A percentile compares a stretch with the other conserved stretches of the same genome.
phyloP scores from a whole-genome alignment of 2,113 vertebrate species.

The Triplophysa rosa region DNA sequence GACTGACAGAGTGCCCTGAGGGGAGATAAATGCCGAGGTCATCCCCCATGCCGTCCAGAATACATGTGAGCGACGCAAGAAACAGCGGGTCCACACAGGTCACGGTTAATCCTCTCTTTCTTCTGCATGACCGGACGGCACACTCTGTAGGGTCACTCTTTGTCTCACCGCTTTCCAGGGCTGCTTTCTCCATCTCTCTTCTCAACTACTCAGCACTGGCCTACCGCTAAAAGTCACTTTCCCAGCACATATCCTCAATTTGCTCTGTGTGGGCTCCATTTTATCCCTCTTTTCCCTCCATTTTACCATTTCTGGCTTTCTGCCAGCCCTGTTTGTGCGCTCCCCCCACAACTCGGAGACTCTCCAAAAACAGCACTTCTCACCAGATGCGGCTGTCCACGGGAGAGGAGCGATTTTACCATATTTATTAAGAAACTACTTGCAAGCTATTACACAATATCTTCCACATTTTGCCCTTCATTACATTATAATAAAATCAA shows the following conservation, averaged over 20 bases:
- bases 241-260: constrained; percentile 16
- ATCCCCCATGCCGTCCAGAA: neutral
- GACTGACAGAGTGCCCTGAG: neutral
- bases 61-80: neutral
- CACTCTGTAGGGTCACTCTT: neutral
- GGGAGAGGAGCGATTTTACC: neutral
- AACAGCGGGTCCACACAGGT: neutral
- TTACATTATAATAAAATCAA: no score
- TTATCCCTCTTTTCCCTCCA: constrained; percentile 6
- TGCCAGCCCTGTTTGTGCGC: neutral
- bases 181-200: neutral
- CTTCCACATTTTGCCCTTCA: no score
- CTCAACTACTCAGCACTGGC: constrained; percentile 11
- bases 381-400: neutral
- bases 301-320: constrained; percentile 10
- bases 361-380: constrained; percentile 12
- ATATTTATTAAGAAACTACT: no score
- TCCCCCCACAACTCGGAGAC: neutral
- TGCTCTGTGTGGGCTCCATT: constrained; percentile 24
- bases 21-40: constrained; percentile 5
- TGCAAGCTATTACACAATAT: no score
- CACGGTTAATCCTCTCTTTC: constrained; percentile 17
- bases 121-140: constrained; percentile 28
- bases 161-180: neutral
- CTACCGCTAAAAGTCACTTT: constrained; percentile 19